Percentiles rank a stretch among this genome's conserved stretches.
Conservation (phyloP, 2,888 invertebrate genomes). For the Urechis unicinctus region DNA sequence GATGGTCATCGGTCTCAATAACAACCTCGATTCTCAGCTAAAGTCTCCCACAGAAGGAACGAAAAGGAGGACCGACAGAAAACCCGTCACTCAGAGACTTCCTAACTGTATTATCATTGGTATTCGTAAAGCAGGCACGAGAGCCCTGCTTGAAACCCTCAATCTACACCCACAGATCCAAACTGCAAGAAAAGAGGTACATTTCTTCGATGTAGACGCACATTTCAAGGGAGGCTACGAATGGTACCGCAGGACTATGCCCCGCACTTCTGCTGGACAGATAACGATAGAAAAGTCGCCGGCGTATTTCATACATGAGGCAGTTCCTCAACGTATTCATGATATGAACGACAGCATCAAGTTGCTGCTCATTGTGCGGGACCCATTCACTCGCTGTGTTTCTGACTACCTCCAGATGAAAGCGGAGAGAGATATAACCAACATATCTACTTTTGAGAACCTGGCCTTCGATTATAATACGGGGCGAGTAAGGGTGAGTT, state of each 20-base stretch:
- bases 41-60: too few relatives aligned
- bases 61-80: conserved; percentile 7
- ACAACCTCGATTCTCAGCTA: too few relatives aligned
- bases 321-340: conserved; percentile 87
- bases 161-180: conserved; percentile 63
- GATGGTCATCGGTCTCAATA: too few relatives aligned
- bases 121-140: conserved; percentile 49
- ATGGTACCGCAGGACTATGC: conserved; percentile 87
- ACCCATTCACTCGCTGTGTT: conserved; percentile 90
- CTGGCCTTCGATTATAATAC: too few relatives aligned
- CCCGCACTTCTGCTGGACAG: conserved; percentile 81
- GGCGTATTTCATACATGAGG: conserved; percentile 93
- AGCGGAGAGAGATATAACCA: conserved; percentile 49
- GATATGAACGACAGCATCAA: conserved; percentile 88
- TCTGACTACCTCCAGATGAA: conserved; percentile 93
- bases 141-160: conserved; percentile 47
- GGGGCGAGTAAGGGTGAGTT: conserved; percentile 3
- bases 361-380: conserved; percentile 84
- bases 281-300: conserved; percentile 97
- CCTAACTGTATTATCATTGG: too few relatives aligned
- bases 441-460: conserved; percentile 40
- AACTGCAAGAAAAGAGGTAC: conserved; percentile 88
- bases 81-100: not conserved
- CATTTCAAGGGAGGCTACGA: too few relatives aligned
- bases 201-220: conserved; percentile 88